Evolutionary conservation across 2,797 vertebrate genomes (phyloP).

Genomic region (Rhabdophis nuchalis): DNA sequence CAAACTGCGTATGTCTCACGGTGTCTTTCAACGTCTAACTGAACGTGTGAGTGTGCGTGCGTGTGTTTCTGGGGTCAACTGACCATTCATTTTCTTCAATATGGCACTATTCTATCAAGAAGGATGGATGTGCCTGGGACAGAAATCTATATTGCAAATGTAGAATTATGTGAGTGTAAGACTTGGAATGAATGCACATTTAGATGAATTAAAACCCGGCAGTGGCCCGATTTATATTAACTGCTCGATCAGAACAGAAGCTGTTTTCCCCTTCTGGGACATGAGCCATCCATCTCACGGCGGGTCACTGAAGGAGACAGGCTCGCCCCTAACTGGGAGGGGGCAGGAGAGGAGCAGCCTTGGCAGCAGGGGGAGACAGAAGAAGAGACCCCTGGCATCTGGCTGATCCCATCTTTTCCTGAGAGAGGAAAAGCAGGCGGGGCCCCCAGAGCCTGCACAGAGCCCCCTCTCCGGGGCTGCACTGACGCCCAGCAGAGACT

Average conservation of each 20-base stretch:
- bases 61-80: not conserved
- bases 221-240: not conserved
- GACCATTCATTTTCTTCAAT: not conserved
- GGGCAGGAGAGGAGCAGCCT: not conserved
- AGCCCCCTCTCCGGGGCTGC: not conserved
- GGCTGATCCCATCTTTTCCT: not conserved
- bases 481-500: not conserved
- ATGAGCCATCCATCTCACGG: not conserved
- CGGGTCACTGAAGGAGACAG: fast-evolving
- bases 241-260: not conserved
- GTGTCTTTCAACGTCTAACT: not conserved
- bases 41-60: too few species aligned
- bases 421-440: not conserved
- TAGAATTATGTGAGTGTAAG: not conserved
- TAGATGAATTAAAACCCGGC: conserved; percentile 16
- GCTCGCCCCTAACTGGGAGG: fast-evolving
- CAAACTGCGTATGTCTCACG: fast-evolving
- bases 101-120: not conserved
- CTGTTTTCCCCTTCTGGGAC: not conserved
- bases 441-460: not conserved
- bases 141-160: fast-evolving
- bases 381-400: fast-evolving
- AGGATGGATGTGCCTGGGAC: not conserved
- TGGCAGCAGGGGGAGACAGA: fast-evolving
- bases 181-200: conserved; percentile 4